These are phyloP conservation scores for Herminia tarsipennalis DNA, from an alignment of 2,888 invertebrate species.

Conservation along the genomic window DNA sequence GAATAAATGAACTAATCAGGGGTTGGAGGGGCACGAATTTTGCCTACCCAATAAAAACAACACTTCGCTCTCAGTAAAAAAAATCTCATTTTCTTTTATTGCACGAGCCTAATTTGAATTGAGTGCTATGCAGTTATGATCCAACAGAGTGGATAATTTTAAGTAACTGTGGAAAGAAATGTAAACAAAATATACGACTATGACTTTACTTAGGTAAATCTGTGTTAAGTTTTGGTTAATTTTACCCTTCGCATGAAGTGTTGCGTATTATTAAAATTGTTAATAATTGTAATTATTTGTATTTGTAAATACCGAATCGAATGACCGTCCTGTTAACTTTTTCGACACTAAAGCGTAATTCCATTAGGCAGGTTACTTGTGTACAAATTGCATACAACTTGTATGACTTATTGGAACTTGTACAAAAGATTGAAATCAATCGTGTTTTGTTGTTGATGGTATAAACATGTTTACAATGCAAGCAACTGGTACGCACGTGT, in stretches of 20 bases:
- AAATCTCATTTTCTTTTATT: slow-evolving; percentile 84
- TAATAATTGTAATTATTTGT: not conserved
- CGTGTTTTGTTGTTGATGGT: too few relatives aligned
- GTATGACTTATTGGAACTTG: too few relatives aligned
- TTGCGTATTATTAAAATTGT: not conserved
- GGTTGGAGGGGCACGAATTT: slow-evolving; percentile 57
- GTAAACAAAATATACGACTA: slow-evolving; percentile 43
- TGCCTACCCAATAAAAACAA: slow-evolving; percentile 80
- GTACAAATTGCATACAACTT: too few relatives aligned
- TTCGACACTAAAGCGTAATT: not conserved
- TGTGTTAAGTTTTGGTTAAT: too few relatives aligned
- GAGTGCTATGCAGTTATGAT: slow-evolving; percentile 84
- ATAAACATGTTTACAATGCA: too few relatives aligned
- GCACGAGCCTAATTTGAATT: slow-evolving; percentile 82
- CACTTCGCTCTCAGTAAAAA: slow-evolving; percentile 79
- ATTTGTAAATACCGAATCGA: not conserved
- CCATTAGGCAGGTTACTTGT: too few relatives aligned
- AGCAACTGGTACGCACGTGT: too few relatives aligned
- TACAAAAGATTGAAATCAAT: too few relatives aligned
- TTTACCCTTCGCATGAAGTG: too few relatives aligned
- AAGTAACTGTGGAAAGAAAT: slow-evolving; percentile 63
- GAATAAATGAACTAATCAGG: slow-evolving; percentile 82
- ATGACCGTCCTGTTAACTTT: too few relatives aligned
- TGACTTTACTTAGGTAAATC: not conserved
- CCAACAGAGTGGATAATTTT: slow-evolving; percentile 83